Conservation (phyloP, 37 sponge, comb jelly and placozoan species). For the Halichondria panicea region DNA sequence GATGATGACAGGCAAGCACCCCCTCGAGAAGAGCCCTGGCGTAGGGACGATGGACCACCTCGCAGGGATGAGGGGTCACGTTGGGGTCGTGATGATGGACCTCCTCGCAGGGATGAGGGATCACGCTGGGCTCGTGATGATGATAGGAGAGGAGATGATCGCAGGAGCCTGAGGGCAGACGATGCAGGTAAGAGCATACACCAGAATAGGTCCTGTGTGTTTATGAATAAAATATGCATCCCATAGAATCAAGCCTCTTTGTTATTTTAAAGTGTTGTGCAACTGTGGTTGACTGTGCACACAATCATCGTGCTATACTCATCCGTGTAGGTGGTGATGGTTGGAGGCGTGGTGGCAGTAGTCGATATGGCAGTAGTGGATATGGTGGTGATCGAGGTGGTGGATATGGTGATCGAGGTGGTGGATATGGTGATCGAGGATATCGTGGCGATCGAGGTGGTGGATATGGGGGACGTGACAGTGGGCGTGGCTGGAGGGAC, state of each 20-base stretch:
- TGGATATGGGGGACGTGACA: neutral
- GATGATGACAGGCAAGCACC: slow-evolving; percentile 8
- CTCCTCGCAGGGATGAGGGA: neutral
- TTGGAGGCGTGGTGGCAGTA: slow-evolving; percentile 2
- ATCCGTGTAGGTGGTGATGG: neutral
- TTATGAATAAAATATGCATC: too few species aligned
- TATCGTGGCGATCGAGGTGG: neutral
- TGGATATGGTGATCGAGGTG: neutral
- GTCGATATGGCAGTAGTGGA: neutral
- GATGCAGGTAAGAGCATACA: neutral
- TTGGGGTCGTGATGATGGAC: neutral
- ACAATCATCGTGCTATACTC: too few species aligned
- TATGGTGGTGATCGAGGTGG: neutral
- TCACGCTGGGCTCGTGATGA: neutral
- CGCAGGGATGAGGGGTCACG: neutral
- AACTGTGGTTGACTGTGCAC: too few species aligned
- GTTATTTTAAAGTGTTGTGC: too few species aligned
- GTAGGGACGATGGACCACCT: neutral
- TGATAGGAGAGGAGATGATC: neutral
- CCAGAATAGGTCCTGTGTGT: neutral
- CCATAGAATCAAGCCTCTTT: too few species aligned
- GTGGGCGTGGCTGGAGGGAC: neutral
- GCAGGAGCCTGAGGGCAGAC: neutral
- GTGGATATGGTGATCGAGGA: neutral
- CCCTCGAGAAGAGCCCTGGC: neutral